Conservation (phyloP, 2,113 vertebrate genomes). For the Mellivora capensis region DNA sequence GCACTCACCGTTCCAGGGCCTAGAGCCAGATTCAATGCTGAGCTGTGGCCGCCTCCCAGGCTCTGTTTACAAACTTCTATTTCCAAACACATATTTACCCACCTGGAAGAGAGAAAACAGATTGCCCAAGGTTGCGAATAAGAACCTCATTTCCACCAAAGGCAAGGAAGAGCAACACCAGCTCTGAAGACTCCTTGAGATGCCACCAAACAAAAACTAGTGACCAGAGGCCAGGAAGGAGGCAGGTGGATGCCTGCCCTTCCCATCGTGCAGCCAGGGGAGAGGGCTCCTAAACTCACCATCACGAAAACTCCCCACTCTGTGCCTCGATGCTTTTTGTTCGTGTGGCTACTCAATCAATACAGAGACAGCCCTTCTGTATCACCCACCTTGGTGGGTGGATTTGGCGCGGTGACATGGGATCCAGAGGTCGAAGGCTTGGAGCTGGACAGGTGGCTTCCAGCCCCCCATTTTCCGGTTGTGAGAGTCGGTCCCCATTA, state of each 20-base stretch:
- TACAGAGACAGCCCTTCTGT: not conserved
- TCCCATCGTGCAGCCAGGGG: accelerated
- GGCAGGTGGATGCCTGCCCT: not conserved
- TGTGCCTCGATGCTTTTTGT: not conserved
- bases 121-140: not conserved
- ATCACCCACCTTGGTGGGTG: not conserved
- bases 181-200: too few species aligned
- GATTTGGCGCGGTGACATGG: accelerated
- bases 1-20: accelerated
- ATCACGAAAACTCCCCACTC: not conserved
- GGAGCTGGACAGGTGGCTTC: not conserved
- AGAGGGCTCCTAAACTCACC: not conserved
- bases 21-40: accelerated
- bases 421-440: not conserved
- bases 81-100: not conserved
- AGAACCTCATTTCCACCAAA: not conserved
- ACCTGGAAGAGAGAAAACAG: not conserved
- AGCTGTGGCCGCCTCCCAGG: accelerated
- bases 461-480: not conserved
- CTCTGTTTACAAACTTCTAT: not conserved
- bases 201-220: not conserved
- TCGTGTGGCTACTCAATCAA: not conserved
- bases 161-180: accelerated
- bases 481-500: accelerated
- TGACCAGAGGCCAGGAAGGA: not conserved